These are phyloP conservation scores for Cheilosia vulpina DNA, from an alignment of 2,888 invertebrate species.

Conservation along the genomic window DNA sequence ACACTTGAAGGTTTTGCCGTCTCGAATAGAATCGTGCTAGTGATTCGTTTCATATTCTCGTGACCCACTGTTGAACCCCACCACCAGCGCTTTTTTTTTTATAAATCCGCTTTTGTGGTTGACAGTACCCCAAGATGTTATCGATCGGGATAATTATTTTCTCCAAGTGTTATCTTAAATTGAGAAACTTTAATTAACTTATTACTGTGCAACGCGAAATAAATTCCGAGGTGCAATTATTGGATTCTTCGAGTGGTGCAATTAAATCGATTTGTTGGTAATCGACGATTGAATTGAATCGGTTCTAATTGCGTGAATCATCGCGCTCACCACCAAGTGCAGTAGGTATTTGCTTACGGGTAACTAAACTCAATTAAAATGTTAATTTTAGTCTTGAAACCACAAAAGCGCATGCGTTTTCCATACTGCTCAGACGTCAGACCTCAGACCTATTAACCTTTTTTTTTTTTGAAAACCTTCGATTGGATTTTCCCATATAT, in stretches of 20 bases:
- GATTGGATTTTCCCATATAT: conserved; percentile 40
- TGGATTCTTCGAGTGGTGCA: conserved; percentile 53
- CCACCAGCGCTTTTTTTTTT: neutral
- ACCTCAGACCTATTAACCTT: conserved; percentile 43
- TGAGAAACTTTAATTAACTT: conserved; percentile 52
- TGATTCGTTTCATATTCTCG: no score
- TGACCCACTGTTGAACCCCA: neutral
- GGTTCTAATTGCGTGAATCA: conserved; percentile 60
- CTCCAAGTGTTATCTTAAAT: conserved; percentile 37
- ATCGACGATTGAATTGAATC: conserved; percentile 40
- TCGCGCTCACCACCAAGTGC: neutral
- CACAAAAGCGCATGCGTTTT: conserved; percentile 36
- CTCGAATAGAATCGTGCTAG: no score
- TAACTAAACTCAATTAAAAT: conserved; percentile 63
- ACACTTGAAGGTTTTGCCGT: no score
- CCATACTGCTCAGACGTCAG: conserved; percentile 7
- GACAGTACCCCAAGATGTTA: conserved; percentile 34
- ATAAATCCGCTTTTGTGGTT: conserved; percentile 66
- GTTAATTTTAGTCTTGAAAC: conserved; percentile 47
- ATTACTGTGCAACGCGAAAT: conserved; percentile 36
- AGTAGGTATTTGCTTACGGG: conserved; percentile 38
- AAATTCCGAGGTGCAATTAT: conserved; percentile 37
- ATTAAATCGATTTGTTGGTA: conserved; percentile 20
- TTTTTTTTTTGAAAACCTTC: conserved; percentile 52
- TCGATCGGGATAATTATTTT: conserved; percentile 34